Conservation (phyloP, 2,113 vertebrate species). For the Gulo gulo region DNA sequence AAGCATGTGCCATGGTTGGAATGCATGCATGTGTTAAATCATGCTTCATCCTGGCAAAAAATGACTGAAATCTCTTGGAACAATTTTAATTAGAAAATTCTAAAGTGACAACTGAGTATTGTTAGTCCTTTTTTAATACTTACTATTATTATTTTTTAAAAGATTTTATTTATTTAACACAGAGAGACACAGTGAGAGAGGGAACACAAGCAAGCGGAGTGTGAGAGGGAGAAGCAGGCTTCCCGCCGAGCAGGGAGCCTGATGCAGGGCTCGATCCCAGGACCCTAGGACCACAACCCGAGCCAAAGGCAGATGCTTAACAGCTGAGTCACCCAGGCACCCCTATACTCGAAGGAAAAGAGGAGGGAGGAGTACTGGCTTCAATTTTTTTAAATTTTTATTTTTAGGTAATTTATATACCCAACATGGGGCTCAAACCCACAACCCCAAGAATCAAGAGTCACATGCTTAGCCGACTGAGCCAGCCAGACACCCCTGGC, state of each 20-base stretch:
- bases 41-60: not conserved
- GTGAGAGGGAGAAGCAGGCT: too few relatives aligned
- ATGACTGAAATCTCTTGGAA: not conserved
- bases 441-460: not conserved
- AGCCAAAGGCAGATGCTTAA: too few relatives aligned
- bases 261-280: too few relatives aligned
- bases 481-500: not conserved
- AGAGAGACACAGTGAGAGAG: too few relatives aligned
- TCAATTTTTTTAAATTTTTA: not conserved
- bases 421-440: not conserved
- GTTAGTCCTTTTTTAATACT: not conserved
- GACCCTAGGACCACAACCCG: too few relatives aligned
- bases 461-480: not conserved
- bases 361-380: not conserved
- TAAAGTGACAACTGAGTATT: not conserved
- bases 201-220: too few relatives aligned
- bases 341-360: not conserved
- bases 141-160: not conserved
- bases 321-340: too few relatives aligned
- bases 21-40: not conserved
- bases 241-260: too few relatives aligned
- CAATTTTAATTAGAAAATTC: constrained; percentile 6
- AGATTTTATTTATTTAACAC: too few relatives aligned
- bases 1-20: not conserved
- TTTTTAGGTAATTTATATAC: not conserved